A percentile compares a stretch with the other conserved stretches of the same genome.
Conservation (phyloP, 1,140 invertebrate genomes). For the Pachypeltis micranthus region DNA sequence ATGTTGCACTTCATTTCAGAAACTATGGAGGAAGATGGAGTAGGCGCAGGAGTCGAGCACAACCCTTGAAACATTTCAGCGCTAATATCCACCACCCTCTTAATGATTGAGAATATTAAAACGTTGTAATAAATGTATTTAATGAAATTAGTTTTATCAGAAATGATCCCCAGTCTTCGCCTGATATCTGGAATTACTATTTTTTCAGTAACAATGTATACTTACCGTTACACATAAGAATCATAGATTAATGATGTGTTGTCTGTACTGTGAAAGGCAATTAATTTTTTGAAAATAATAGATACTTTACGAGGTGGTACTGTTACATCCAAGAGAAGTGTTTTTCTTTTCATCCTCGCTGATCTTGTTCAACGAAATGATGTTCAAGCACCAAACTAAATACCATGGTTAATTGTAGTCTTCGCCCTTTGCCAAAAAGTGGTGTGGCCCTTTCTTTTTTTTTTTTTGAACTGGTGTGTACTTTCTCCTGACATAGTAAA, state of each 20-base stretch:
- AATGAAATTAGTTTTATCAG: slow-evolving; percentile 10
- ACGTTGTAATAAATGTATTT: slow-evolving; percentile 15
- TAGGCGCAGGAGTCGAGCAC: neutral
- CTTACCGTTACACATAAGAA: neutral
- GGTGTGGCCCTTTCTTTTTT: no score
- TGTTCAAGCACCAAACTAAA: no score
- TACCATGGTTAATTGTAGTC: no score
- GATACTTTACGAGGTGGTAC: neutral
- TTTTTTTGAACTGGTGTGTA: no score
- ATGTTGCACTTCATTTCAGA: neutral
- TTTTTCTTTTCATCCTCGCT: no score
- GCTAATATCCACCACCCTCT: no score
- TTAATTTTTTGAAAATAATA: neutral
- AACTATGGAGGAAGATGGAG: neutral
- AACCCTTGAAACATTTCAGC: no score
- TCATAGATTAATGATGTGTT: neutral
- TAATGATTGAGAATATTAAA: slow-evolving; percentile 18
- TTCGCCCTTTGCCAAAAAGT: no score
- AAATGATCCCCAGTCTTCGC: neutral
- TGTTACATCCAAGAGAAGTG: no score
- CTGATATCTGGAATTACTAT: neutral
- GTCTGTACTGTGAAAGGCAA: neutral
- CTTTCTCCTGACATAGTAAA: no score
- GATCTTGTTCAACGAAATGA: no score
- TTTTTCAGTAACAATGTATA: no score